These are phyloP conservation scores for Zaprionus obscuricornis DNA, from an alignment of 2,888 invertebrate species.

Conservation along the genomic window DNA sequence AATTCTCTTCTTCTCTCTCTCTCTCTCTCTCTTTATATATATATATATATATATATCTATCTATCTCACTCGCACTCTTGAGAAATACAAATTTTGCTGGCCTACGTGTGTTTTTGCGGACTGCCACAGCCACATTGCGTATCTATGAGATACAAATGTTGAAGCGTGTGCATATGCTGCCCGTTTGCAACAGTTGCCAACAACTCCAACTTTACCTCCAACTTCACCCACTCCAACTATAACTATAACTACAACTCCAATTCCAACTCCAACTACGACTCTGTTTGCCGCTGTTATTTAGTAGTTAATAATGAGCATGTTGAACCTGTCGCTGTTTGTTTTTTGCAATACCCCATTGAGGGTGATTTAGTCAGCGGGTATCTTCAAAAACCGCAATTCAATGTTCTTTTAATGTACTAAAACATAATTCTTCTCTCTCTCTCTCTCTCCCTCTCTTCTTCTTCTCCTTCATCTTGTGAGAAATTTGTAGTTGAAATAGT, in stretches of 20 bases:
- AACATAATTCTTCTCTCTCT: too few species aligned
- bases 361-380: slow-evolving; percentile 3
- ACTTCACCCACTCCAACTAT: not conserved
- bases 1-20: not conserved
- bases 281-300: slow-evolving; percentile 72
- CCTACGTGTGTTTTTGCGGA: slow-evolving; percentile 31
- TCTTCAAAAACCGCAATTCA: not conserved
- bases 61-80: too few species aligned
- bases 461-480: too few species aligned
- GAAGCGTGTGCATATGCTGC: slow-evolving; percentile 54
- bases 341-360: slow-evolving; percentile 34
- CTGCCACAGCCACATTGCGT: slow-evolving; percentile 35
- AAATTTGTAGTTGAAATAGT: too few species aligned
- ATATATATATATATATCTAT: too few species aligned
- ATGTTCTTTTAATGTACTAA: too few species aligned
- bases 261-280: slow-evolving; percentile 1
- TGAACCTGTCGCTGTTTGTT: slow-evolving; percentile 70
- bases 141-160: slow-evolving; percentile 72
- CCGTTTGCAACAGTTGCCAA: slow-evolving; percentile 55
- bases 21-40: not conserved
- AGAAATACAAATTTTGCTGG: slow-evolving; percentile 16
- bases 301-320: slow-evolving; percentile 79
- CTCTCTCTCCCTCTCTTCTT: too few species aligned
- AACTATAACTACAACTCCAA: not conserved
- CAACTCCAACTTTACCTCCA: not conserved